Evolutionary conservation across 1,140 invertebrate genomes (phyloP).

Genomic region (Cecropterus lyciades): DNA sequence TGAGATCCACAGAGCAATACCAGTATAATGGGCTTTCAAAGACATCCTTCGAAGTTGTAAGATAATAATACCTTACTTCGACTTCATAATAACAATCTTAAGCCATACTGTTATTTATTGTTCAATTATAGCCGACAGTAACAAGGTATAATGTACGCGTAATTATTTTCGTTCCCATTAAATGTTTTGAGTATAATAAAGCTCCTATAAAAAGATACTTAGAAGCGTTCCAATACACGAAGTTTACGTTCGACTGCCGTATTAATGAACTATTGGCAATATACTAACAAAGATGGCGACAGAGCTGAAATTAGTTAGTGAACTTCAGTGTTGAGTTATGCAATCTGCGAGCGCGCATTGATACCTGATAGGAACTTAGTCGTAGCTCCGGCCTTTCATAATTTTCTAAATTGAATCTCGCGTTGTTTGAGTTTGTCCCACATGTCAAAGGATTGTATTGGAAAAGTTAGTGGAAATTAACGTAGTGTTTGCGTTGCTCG

Average conservation of each 20-base stretch:
- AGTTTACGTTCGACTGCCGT: not conserved
- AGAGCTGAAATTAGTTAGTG: conserved; percentile 25
- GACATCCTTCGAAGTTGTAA: no score
- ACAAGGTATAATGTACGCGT: no score
- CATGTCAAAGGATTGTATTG: no score
- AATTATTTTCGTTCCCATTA: no score
- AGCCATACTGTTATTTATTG: no score
- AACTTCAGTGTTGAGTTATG: conserved; percentile 25
- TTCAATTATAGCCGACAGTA: no score
- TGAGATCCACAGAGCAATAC: not conserved
- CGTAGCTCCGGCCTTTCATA: not conserved
- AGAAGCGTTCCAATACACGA: not conserved
- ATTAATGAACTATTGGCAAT: conserved; percentile 24
- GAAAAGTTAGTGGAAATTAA: no score
- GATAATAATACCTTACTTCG: no score
- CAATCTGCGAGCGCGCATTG: conserved; percentile 20
- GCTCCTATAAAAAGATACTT: not conserved
- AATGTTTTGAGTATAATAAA: no score
- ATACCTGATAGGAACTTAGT: conserved; percentile 25
- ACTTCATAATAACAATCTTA: no score
- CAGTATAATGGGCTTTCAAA: not conserved
- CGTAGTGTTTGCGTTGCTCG: no score
- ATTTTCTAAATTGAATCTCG: not conserved
- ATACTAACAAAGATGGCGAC: conserved; percentile 27
- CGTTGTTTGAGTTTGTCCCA: not conserved